These are phyloP conservation scores for Datnioides undecimradiatus DNA, from an alignment of 2,113 vertebrate species.

Conservation along the genomic window DNA sequence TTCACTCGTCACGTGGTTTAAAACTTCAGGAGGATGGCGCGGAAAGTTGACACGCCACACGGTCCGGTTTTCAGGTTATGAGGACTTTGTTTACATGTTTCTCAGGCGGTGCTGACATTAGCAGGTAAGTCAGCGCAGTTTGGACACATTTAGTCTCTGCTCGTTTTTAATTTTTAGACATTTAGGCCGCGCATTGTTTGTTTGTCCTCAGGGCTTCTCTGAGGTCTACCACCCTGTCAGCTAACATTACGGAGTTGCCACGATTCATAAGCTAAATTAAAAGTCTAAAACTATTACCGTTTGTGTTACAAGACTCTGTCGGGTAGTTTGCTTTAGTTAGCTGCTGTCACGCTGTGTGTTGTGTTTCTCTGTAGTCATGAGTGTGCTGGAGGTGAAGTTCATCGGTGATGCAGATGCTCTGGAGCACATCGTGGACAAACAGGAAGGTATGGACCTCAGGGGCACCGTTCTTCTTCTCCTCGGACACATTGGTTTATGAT, in stretches of 20 bases:
- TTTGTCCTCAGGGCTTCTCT: background rate
- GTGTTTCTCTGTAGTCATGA: conserved; percentile 77
- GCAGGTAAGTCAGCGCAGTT: conserved; percentile 24
- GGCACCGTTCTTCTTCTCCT: background rate
- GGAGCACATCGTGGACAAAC: conserved; percentile 92
- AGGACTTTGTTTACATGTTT: conserved; percentile 4
- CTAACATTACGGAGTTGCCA: background rate
- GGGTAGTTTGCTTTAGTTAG: background rate
- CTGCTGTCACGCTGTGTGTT: background rate
- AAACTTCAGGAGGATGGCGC: conserved; percentile 75
- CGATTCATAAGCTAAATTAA: background rate
- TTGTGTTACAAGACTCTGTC: background rate
- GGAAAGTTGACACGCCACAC: conserved; percentile 51
- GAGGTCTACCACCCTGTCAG: background rate
- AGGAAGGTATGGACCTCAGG: conserved; percentile 83
- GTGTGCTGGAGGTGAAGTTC: conserved; percentile 88
- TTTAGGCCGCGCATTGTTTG: background rate
- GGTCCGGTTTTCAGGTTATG: background rate
- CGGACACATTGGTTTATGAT: background rate
- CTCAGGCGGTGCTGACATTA: background rate
- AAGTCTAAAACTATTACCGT: background rate
- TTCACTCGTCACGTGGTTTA: conserved; percentile 78
- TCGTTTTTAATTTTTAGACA: background rate
- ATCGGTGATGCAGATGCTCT: conserved; percentile 92
- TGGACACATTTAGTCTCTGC: rapidly evolving